Evolutionary conservation across 2,113 vertebrate species (phyloP).

Genomic region (Tragelaphus imberbis): DNA sequence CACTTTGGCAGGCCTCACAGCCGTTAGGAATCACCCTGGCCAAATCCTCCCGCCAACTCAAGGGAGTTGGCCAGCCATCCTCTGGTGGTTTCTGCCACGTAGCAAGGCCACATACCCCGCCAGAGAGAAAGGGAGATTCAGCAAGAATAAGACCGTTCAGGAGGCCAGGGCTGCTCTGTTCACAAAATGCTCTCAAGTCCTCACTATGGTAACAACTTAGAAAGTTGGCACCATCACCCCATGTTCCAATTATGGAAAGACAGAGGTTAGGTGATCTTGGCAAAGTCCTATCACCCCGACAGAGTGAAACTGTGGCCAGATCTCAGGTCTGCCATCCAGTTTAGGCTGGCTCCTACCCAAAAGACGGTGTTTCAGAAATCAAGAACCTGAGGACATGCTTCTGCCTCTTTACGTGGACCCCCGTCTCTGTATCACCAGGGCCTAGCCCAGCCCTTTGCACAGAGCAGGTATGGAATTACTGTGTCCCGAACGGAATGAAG

Average conservation of each 20-base stretch:
- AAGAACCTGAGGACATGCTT: neutral
- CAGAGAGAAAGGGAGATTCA: neutral
- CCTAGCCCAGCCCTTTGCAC: neutral
- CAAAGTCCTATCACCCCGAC: neutral
- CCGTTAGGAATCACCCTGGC: slow-evolving; percentile 28
- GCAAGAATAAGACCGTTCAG: neutral
- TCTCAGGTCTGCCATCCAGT: neutral
- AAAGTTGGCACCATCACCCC: neutral
- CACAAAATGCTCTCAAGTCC: neutral
- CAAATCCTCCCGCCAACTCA: slow-evolving; percentile 6
- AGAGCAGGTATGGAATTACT: neutral
- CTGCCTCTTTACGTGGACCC: neutral
- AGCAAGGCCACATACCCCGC: slow-evolving; percentile 27
- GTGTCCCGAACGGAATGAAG: neutral
- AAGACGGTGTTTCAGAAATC: neutral
- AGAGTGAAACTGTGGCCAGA: neutral
- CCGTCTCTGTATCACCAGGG: neutral
- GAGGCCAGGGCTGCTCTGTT: neutral
- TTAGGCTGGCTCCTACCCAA: neutral
- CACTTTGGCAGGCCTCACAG: slow-evolving; percentile 10
- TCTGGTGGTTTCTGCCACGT: slow-evolving; percentile 23
- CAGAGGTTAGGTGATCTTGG: neutral
- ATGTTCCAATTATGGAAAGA: neutral
- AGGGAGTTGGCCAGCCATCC: neutral
- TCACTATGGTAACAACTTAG: neutral